Percentiles rank a stretch among this genome's conserved stretches.
Conservation (phyloP, 2,888 invertebrate genomes). For the Drosophila meridionalis region DNA sequence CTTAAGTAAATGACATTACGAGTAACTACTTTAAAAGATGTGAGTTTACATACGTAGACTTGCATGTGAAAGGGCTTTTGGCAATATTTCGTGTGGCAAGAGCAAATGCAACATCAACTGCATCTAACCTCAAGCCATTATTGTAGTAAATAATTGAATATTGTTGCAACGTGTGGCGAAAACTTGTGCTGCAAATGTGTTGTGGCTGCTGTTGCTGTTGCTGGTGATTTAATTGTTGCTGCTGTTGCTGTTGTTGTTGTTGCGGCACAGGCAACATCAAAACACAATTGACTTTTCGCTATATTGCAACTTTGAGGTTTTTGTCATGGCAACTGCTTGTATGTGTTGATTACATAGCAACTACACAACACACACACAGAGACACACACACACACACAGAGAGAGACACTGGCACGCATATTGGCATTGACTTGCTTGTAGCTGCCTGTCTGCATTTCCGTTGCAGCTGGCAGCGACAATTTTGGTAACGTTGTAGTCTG, state of each 20-base stretch:
- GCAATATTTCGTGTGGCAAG: constrained; percentile 12
- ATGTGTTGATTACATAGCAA: constrained; percentile 44
- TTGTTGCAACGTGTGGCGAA: constrained; percentile 57
- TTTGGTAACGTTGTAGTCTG: constrained; percentile 46
- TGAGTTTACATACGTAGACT: neutral
- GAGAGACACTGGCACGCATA: constrained; percentile 13
- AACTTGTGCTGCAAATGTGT: constrained; percentile 55
- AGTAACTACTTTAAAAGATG: neutral
- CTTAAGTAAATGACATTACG: neutral
- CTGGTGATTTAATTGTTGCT: constrained; percentile 33
- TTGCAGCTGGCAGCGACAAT: constrained; percentile 62
- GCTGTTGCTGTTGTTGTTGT: constrained; percentile 34
- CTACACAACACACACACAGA: constrained; percentile 2
- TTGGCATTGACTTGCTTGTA: constrained; percentile 12
- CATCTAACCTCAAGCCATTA: constrained; percentile 58
- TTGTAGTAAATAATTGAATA: constrained; percentile 75
- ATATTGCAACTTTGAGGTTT: constrained; percentile 71
- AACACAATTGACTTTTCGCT: constrained; percentile 77
- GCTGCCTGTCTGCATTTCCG: constrained; percentile 63
- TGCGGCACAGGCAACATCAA: constrained; percentile 63
- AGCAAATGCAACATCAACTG: constrained; percentile 34
- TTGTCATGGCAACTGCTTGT: constrained; percentile 50
- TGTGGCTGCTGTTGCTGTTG: constrained; percentile 52
- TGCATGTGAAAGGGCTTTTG: neutral
- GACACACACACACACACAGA: constrained; percentile 1